Percentiles rank a stretch among this genome's conserved stretches.
These are phyloP conservation scores for Pseudorectes ferrugineus DNA, from an alignment of 2,113 vertebrate species.

Conservation along the genomic window DNA sequence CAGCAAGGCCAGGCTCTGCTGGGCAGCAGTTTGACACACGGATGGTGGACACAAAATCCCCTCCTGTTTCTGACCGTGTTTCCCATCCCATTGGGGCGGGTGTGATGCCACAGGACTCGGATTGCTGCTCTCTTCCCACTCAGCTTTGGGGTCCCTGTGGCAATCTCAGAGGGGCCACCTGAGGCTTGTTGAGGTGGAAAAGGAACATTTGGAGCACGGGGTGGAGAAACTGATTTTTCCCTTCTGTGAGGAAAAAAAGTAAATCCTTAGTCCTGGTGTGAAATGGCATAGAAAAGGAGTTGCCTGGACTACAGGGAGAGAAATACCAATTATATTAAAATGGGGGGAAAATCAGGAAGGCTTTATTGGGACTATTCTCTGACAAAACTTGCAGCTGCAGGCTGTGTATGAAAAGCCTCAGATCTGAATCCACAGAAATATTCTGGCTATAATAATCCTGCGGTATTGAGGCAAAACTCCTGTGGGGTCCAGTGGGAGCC, in stretches of 20 bases:
- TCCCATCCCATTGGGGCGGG: accelerated
- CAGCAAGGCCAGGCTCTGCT: accelerated
- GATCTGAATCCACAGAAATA: background rate
- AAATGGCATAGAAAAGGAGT: background rate
- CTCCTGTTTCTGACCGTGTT: accelerated
- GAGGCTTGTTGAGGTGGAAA: background rate
- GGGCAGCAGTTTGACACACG: accelerated
- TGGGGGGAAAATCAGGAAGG: background rate
- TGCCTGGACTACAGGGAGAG: background rate
- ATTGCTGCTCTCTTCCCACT: background rate
- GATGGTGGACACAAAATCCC: background rate
- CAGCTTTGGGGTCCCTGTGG: background rate
- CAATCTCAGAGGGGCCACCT: background rate
- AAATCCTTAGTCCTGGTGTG: background rate
- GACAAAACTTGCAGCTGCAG: background rate
- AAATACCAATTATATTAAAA: background rate
- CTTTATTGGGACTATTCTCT: background rate
- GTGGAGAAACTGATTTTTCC: background rate
- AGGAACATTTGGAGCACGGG: background rate
- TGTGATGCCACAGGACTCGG: accelerated
- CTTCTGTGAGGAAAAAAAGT: background rate
- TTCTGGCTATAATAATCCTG: background rate
- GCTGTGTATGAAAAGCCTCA: background rate
- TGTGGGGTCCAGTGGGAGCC: background rate
- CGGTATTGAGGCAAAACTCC: background rate